Evolutionary conservation across 2,888 invertebrate genomes (phyloP).

Genomic region (Acleris literana): DNA sequence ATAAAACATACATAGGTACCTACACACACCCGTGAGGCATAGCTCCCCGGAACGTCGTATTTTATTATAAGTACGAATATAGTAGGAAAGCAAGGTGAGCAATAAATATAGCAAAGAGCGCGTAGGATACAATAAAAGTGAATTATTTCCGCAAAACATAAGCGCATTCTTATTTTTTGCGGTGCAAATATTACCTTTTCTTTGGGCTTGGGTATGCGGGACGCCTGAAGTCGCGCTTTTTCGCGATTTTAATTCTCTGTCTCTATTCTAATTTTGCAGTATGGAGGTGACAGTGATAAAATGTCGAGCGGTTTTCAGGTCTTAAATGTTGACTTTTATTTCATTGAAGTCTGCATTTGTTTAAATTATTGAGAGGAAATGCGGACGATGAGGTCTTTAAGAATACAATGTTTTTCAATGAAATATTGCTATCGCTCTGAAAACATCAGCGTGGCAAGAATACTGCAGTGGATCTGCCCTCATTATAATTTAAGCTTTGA

Average conservation of each 20-base stretch:
- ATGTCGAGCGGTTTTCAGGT: too few species aligned
- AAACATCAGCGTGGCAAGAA: too few species aligned
- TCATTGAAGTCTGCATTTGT: too few species aligned
- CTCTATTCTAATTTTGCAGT: too few species aligned
- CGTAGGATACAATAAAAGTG: constrained; percentile 82
- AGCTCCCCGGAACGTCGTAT: constrained; percentile 63
- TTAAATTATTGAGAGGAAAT: too few species aligned
- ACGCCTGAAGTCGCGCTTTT: background rate
- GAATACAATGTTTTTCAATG: too few species aligned
- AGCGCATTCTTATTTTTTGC: constrained; percentile 64
- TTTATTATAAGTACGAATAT: constrained; percentile 64
- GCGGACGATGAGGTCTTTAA: too few species aligned
- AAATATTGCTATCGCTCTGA: too few species aligned
- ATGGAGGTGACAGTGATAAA: too few species aligned
- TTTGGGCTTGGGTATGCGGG: background rate
- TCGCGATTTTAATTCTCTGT: background rate
- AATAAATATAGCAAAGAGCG: constrained; percentile 80
- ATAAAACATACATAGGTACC: constrained; percentile 2
- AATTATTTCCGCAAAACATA: constrained; percentile 78
- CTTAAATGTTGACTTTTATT: too few species aligned
- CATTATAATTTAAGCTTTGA: too few species aligned
- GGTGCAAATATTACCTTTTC: constrained; percentile 33
- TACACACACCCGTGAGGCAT: constrained; percentile 46
- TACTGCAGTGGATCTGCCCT: too few species aligned
- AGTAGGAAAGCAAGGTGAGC: constrained; percentile 72